These are phyloP conservation scores for Phasia obesa DNA, from an alignment of 2,888 invertebrate genomes.

Conservation along the genomic window DNA sequence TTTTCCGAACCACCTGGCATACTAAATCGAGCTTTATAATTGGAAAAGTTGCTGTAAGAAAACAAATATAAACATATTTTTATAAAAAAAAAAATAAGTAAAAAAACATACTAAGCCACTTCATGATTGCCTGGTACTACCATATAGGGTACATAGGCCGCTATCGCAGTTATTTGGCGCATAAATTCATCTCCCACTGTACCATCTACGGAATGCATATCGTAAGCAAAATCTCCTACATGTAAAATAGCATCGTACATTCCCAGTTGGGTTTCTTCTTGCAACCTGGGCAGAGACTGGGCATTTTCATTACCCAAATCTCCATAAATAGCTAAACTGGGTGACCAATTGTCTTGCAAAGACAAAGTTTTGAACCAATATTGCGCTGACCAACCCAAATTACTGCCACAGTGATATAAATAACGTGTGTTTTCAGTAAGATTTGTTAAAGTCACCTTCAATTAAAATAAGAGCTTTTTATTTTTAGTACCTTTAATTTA, in stretches of 20 bases:
- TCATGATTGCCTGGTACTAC: slow-evolving; percentile 97
- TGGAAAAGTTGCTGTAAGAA: slow-evolving; percentile 93
- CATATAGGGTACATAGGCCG: slow-evolving; percentile 96
- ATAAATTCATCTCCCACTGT: slow-evolving; percentile 95
- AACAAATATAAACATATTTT: slow-evolving; percentile 53
- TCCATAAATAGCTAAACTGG: slow-evolving; percentile 93
- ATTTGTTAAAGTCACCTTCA: slow-evolving; percentile 83
- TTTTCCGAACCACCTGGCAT: slow-evolving; percentile 92
- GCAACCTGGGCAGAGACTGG: slow-evolving; percentile 90
- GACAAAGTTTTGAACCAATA: slow-evolving; percentile 90
- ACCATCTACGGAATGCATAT: slow-evolving; percentile 92
- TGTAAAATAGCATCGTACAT: slow-evolving; percentile 94
- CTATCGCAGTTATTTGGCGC: slow-evolving; percentile 94
- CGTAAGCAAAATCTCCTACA: slow-evolving; percentile 97
- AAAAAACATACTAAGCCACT: slow-evolving; percentile 87
- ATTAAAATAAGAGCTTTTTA: neutral
- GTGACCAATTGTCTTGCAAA: slow-evolving; percentile 87
- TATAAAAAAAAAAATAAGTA: neutral
- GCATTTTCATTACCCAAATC: slow-evolving; percentile 98
- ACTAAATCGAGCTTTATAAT: slow-evolving; percentile 94
- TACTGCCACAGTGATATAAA: slow-evolving; percentile 91
- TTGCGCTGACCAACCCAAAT: slow-evolving; percentile 90
- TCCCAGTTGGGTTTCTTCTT: slow-evolving; percentile 90
- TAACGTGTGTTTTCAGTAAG: slow-evolving; percentile 87
- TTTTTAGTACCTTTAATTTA: neutral